Conservation (phyloP, 2,113 vertebrate species). For the Chaetorhynchus papuensis region DNA sequence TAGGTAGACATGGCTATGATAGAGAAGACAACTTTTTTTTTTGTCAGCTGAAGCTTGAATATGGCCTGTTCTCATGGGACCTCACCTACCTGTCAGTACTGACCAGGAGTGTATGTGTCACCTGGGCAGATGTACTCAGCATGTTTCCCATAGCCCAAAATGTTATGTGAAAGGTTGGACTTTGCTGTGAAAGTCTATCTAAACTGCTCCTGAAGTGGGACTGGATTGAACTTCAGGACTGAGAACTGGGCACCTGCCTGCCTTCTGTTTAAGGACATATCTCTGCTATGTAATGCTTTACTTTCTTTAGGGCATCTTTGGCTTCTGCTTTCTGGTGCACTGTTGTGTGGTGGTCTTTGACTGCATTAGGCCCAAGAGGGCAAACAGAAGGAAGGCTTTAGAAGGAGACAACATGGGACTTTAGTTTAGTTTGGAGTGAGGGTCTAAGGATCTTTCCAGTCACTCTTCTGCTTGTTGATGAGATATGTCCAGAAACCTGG, state of each 20-base stretch:
- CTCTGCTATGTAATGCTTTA: not conserved
- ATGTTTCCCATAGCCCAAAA: not conserved
- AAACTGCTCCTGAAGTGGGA: not conserved
- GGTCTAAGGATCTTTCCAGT: not conserved
- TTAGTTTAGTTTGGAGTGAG: not conserved
- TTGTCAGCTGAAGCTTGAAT: not conserved
- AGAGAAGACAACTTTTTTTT: not conserved
- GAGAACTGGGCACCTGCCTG: not conserved
- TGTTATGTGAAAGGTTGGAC: not conserved
- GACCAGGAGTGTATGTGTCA: accelerated
- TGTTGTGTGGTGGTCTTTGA: not conserved
- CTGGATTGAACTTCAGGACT: not conserved
- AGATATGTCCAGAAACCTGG: not conserved
- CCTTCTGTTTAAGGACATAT: not conserved
- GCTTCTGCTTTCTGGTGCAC: not conserved
- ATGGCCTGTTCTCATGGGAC: not conserved
- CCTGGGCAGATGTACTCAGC: not conserved
- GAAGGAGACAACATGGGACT: not conserved
- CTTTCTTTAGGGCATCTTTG: not conserved
- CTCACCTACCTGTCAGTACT: not conserved
- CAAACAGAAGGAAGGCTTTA: not conserved
- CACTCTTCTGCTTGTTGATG: not conserved
- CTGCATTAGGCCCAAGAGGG: not conserved
- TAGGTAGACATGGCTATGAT: not conserved
- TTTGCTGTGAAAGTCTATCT: not conserved